A percentile compares a stretch with the other conserved stretches of the same genome.
Conservation (phyloP, 2,888 invertebrate genomes). For the Thecocarcelia acutangulata region DNA sequence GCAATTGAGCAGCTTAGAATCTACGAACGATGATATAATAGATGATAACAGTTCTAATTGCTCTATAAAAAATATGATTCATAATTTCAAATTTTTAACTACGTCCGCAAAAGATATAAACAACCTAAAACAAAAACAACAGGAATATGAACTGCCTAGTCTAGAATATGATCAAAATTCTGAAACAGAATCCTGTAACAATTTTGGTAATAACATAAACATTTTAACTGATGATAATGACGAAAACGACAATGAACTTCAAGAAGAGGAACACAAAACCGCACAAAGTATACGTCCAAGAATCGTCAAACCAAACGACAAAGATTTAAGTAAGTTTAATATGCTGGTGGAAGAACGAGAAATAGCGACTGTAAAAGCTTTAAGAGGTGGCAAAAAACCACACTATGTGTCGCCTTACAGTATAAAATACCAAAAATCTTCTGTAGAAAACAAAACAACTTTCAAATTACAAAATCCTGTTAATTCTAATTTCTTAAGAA, state of each 20-base stretch:
- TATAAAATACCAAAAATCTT: constrained; percentile 76
- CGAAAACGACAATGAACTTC: constrained; percentile 29
- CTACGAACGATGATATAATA: constrained; percentile 70
- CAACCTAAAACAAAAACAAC: constrained; percentile 72
- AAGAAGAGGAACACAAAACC: constrained; percentile 29
- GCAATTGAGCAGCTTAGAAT: constrained; percentile 46
- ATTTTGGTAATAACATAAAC: constrained; percentile 73
- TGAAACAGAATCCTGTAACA: constrained; percentile 82
- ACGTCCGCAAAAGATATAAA: constrained; percentile 62
- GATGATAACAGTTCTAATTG: constrained; percentile 74
- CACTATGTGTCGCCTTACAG: constrained; percentile 86
- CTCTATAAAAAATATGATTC: constrained; percentile 78
- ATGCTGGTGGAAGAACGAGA: constrained; percentile 74
- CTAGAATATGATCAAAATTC: constrained; percentile 84
- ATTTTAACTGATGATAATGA: constrained; percentile 64
- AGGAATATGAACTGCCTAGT: constrained; percentile 78
- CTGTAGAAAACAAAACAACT: constrained; percentile 48
- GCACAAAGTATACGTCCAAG: constrained; percentile 55
- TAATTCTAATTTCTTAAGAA: constrained; percentile 51
- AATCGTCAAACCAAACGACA: constrained; percentile 72
- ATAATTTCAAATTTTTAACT: constrained; percentile 77
- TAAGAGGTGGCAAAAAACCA: constrained; percentile 83
- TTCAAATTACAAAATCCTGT: constrained; percentile 69
- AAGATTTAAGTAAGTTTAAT: constrained; percentile 81
- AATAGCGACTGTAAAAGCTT: constrained; percentile 71